Base-by-base conservation (phyloP, 2,113 vertebrate genomes). In the Callaeas wilsoni region DNA sequence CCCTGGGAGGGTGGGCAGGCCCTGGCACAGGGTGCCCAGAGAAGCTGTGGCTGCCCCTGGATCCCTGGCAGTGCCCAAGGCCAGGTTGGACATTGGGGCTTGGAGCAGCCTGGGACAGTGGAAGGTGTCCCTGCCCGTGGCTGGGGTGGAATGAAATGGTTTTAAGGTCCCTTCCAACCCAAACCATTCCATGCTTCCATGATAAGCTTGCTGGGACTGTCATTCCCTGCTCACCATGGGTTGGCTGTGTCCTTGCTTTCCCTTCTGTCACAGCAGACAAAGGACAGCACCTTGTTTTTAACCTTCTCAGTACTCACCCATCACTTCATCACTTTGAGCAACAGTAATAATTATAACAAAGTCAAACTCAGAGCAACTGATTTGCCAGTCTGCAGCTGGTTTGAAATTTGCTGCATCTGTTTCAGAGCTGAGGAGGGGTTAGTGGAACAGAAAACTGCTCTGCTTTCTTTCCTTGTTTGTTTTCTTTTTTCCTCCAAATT, bases 111-210 rank as follows among this genome's bases (percentile, higher is more conserved):
- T 68, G 87, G 69, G 4, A 30, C 22, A 55, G 53, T 55, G 62
- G 25, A 0, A 75, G 62, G 53, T 12, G 74, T 68, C 59, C 42
- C 37, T 37, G 26, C 32, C 21, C 67, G 33, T 19, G 67, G 26
- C 21, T 8, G 7, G 15, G 19, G 1, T 7, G 30, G 25, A 0
- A 30, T 7, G 6, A 1, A 62, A 6, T 60, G 41, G 3, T 22
- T 75, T 89, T 35, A 30, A n/a, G 2, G 2, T 68, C 26, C 13
- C 1, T 76, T 55, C 35, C 35, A 55, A 16, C n/a, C 32, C 79
- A 69, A 76, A 23, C 30, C 15, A 27, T 23, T 74, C 60, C 20
- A 9, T 29, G 37, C 44, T 65, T 44, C 70, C 62, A 47, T 42
- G 30, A 32, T 7, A 6, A 14, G 3, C 42, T 70, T 20, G 14